Evolutionary conservation across 2,113 vertebrate genomes (phyloP), one percentile per base, ranked within the genome.

Genomic region (Oryzias melastigma): DNA sequence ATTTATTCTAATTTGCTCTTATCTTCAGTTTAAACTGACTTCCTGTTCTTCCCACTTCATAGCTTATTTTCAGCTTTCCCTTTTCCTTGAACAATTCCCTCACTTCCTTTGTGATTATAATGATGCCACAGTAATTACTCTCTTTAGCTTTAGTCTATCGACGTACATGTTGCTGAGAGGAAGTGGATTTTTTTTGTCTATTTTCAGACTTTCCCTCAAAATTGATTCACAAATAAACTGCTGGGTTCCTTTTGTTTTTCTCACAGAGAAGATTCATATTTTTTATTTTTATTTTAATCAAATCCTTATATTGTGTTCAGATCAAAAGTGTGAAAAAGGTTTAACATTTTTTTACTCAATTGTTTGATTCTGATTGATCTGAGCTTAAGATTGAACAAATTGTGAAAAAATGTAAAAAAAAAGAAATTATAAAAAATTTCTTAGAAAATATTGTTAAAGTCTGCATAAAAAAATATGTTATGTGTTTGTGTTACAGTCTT

Each of bases 11-110:
- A 54, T 43, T 15, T 63, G 20, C 49, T 22, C n/a, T 67, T 55
- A 20, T 73, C 29, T 52, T 49, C 10, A 52, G 46, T 19, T 48
- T 78, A 27, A 57, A 77, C 66, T 68, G 1, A 54, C 18, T 60
- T 62, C 14, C 19, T 8, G 0, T 17, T 1, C 22, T 27, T 40
- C 22, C 20, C 50, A 24, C 41, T 7, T 19, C 22, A 44, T 40
- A 14, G 7, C 50, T 49, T 6, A 59, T 5, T 57, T 58, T 60
- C 27, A 12, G 17, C 3, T 51, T 61, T 48, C 29, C 29, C 1
- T 41, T 52, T 49, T 18, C 7, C 0, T 25, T 18, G 12, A 49
- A 29, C 19, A 62, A 20, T 50, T 49, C 18, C 17, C 17, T 8
- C 56, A 60, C 16, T 17, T 5, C 3, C 24, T 68, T 68, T 62